Percentiles rank a stretch among this genome's conserved stretches.
Evolutionary conservation across 1,140 invertebrate species (phyloP).

Genomic region (Trigoniulus corallinus): DNA sequence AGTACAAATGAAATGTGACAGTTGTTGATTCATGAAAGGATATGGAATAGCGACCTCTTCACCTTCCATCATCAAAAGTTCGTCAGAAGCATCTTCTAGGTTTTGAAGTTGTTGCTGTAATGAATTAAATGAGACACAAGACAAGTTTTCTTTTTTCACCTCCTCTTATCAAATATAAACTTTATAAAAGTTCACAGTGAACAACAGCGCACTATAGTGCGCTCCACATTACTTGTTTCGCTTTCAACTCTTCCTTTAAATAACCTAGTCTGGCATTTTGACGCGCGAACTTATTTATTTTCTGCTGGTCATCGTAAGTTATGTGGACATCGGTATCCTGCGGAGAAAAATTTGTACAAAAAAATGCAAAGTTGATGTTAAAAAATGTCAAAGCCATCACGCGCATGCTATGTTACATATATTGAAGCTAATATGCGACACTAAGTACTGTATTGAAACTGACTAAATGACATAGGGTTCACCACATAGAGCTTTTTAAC

Average conservation of each 20-base stretch:
- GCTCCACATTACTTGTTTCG: slow-evolving; percentile 47
- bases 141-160: not conserved
- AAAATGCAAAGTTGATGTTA: no score
- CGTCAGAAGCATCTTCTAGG: slow-evolving; percentile 78
- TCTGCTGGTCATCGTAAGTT: slow-evolving; percentile 90
- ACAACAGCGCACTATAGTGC: no score
- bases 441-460: no score
- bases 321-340: slow-evolving; percentile 84
- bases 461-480: no score
- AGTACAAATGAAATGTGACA: no score
- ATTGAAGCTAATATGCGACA: no score
- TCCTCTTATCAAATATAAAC: no score
- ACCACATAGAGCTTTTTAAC: no score
- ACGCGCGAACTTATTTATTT: slow-evolving; percentile 91
- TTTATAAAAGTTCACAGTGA: no score
- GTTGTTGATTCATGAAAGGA: slow-evolving; percentile 14
- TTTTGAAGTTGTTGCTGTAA: slow-evolving; percentile 70
- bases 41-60: slow-evolving; percentile 39
- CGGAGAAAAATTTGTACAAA: not conserved
- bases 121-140: not conserved
- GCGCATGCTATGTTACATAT: no score
- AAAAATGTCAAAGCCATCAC: no score
- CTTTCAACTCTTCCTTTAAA: slow-evolving; percentile 73
- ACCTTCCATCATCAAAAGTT: slow-evolving; percentile 62
- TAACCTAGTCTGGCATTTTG: slow-evolving; percentile 83